These are phyloP conservation scores for Pseudomyrmex cubaensis DNA, from an alignment of 1,140 invertebrate species.

Conservation along the genomic window DNA sequence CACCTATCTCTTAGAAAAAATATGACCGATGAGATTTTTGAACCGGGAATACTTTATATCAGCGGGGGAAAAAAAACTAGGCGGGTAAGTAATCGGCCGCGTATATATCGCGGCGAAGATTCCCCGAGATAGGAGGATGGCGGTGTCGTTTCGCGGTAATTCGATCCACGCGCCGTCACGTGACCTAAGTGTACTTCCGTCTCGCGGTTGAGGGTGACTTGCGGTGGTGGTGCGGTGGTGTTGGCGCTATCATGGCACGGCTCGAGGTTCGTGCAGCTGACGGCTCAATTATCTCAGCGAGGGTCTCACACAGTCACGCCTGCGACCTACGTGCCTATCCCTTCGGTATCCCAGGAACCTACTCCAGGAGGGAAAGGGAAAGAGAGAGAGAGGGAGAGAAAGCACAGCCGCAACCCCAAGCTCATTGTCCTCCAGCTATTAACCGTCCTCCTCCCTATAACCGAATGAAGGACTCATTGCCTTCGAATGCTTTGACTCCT, in stretches of 20 bases:
- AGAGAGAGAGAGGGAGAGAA: slow-evolving; percentile 1
- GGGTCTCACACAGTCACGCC: slow-evolving; percentile 78
- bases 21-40: slow-evolving; percentile 8
- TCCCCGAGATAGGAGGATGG: not conserved
- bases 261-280: slow-evolving; percentile 80
- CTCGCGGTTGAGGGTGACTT: slow-evolving; percentile 52
- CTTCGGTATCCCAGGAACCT: slow-evolving; percentile 65
- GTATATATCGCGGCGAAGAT: slow-evolving; percentile 56
- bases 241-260: slow-evolving; percentile 77
- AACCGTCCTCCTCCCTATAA: slow-evolving; percentile 69
- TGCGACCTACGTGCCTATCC: slow-evolving; percentile 70
- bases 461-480: slow-evolving; percentile 75
- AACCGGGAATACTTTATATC: slow-evolving; percentile 1
- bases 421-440: slow-evolving; percentile 77
- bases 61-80: slow-evolving; percentile 9
- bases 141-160: slow-evolving; percentile 68
- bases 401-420: slow-evolving; percentile 73
- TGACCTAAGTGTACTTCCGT: slow-evolving; percentile 70
- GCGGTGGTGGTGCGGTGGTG: slow-evolving; percentile 26
- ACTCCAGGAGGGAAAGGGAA: not conserved
- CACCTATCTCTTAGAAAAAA: not conserved
- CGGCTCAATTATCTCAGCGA: slow-evolving; percentile 82
- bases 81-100: slow-evolving; percentile 39
- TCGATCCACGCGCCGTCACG: slow-evolving; percentile 69
- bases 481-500: slow-evolving; percentile 78